A percentile compares a stretch with the other conserved stretches of the same genome.
These are phyloP conservation scores for Euglossa dilemma DNA, from an alignment of 1,140 invertebrate genomes.

Conservation along the genomic window DNA sequence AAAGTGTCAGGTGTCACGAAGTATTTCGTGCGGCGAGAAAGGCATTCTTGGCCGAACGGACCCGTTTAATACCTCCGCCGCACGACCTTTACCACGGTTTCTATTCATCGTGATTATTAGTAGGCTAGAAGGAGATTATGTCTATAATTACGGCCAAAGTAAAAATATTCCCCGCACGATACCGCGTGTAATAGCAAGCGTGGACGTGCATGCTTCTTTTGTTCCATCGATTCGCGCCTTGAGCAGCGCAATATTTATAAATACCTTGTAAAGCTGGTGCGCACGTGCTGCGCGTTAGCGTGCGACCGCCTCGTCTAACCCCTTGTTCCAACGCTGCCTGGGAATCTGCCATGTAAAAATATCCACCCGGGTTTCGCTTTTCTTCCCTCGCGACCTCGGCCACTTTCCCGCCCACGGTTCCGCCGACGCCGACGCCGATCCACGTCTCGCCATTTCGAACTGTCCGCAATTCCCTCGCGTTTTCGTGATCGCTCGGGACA, in stretches of 20 bases:
- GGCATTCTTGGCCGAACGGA: constrained; percentile 23
- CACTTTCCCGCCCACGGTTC: not conserved
- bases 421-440: not conserved
- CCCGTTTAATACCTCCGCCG: constrained; percentile 42
- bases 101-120: constrained; percentile 62
- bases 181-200: constrained; percentile 40
- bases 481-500: not conserved
- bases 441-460: no score
- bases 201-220: constrained; percentile 19
- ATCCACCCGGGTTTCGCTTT: not conserved
- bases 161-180: constrained; percentile 53
- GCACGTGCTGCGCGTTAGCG: constrained; percentile 43
- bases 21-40: constrained; percentile 2
- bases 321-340: constrained; percentile 10
- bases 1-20: not conserved
- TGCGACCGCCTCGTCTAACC: constrained; percentile 25
- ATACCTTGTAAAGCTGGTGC: constrained; percentile 45
- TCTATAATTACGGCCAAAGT: constrained; percentile 56
- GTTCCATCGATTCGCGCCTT: constrained; percentile 55
- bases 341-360: constrained; percentile 50
- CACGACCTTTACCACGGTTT: constrained; percentile 49
- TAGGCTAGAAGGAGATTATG: constrained; percentile 45
- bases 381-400: not conserved
- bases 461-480: not conserved
- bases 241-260: constrained; percentile 39